Percentiles rank a stretch among this genome's conserved stretches.
phyloP scores from a whole-genome alignment of 2,113 vertebrate species.

The Corythornis cristatus region DNA sequence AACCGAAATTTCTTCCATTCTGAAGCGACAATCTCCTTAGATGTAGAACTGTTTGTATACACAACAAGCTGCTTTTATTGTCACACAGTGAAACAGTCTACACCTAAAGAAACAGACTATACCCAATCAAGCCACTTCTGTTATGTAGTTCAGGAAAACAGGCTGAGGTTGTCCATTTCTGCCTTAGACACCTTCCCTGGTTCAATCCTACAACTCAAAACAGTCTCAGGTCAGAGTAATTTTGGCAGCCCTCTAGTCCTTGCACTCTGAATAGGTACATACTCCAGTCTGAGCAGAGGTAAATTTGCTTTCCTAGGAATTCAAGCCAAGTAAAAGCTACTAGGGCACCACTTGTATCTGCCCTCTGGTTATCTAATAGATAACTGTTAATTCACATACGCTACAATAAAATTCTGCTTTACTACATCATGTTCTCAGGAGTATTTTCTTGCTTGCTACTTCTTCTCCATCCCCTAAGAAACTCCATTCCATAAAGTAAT shows the following conservation, averaged over 20 bases:
- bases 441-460: neutral
- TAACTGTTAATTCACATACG: slow-evolving; percentile 13
- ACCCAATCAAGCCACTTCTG: neutral
- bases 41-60: neutral
- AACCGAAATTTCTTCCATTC: neutral
- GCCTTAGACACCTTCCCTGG: neutral
- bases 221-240: neutral
- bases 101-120: neutral
- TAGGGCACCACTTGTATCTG: neutral
- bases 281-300: neutral
- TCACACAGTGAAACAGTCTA: neutral
- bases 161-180: neutral
- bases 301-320: neutral
- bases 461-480: neutral
- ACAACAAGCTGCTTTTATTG: neutral
- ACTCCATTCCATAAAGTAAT: neutral
- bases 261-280: rapidly evolving
- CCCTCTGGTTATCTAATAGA: neutral
- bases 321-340: neutral
- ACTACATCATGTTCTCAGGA: neutral
- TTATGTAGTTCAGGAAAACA: neutral
- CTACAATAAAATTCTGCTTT: neutral
- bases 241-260: neutral
- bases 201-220: neutral
- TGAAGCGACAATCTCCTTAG: neutral